Evolutionary conservation across 2,113 vertebrate genomes (phyloP), one percentile per base, ranked within the genome.

Genomic region (Syngnathoides biaculeatus): DNA sequence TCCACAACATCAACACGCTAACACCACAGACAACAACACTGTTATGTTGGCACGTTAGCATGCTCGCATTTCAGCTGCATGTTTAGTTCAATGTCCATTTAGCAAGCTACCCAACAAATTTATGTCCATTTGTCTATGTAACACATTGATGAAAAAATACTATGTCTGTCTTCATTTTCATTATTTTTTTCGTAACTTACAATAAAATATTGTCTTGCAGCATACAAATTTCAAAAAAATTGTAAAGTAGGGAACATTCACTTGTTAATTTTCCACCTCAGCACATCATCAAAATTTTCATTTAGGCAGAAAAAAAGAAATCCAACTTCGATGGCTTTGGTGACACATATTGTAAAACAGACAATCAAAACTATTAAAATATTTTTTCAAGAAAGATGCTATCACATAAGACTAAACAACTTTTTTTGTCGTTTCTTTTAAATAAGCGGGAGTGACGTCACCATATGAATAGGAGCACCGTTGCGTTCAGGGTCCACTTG

Each of bases 1-100:
- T 88, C 88, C 76, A 65, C 15, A 92, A 0, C 80, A 89, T 61
- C 67, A 84, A 45, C 19, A 79, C 30, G 39, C 92, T 93, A 73
- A 1, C 65, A 52, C 50, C n/a, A 50, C 10, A 1, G 48, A 15
- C 38, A 22, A 43, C 3, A 43, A 65, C 15, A 57, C 26, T 45
- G 8, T 20, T 2, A 59, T 43, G 20, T 24, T 24, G 8, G 17
- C 58, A 22, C 5, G 1, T 10, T 13, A 62, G 26, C 27, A 58
- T 15, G 56, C 13, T 38, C 38, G 30, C 26, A 60, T 9, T 15
- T 27, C 5, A 27, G 22, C 22, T 57, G 8, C 12, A 14, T 27
- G 24, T 30, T 27, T 35, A 35, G 30, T 35, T 6, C 30, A 35
- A 35, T 35, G 30, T 35, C 30, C 22, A 24, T 30, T 13, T 27